Percentiles rank a stretch among this genome's conserved stretches.
phyloP scores from a whole-genome alignment of 1,140 invertebrate genomes.

The Delia radicum region DNA sequence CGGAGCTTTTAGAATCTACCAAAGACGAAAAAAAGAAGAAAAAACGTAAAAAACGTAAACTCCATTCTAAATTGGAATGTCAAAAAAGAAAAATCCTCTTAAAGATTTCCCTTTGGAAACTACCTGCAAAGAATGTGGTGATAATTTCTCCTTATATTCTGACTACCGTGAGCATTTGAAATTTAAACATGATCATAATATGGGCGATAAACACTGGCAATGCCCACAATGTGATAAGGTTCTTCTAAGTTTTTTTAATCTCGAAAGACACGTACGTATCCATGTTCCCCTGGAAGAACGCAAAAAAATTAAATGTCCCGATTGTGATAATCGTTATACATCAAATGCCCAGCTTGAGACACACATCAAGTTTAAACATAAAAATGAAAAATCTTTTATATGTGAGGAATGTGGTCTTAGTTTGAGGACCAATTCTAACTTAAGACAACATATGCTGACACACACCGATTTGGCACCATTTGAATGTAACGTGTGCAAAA shows the following conservation, averaged over 20 bases:
- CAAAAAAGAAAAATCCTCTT: background rate
- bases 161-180: constrained; percentile 23
- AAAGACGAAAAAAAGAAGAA: background rate
- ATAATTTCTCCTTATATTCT: background rate
- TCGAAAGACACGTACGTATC: constrained; percentile 11
- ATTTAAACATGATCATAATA: background rate
- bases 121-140: constrained; percentile 17
- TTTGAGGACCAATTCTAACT: constrained; percentile 56
- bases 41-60: background rate
- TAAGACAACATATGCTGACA: constrained; percentile 57
- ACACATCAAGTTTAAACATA: constrained; percentile 55
- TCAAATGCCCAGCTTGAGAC: constrained; percentile 42
- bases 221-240: constrained; percentile 45
- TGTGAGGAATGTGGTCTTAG: constrained; percentile 57
- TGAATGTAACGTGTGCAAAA: constrained; percentile 57
- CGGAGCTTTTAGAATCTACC: background rate
- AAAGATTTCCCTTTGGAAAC: background rate
- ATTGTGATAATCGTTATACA: constrained; percentile 48
- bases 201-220: constrained; percentile 33
- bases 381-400: constrained; percentile 56
- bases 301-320: constrained; percentile 37
- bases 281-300: constrained; percentile 34
- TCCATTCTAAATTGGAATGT: background rate
- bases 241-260: constrained; percentile 9
- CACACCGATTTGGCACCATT: constrained; percentile 58